These are phyloP conservation scores for Protomyctophum bolini DNA, from an alignment of 2,113 vertebrate genomes.

Conservation along the genomic window DNA sequence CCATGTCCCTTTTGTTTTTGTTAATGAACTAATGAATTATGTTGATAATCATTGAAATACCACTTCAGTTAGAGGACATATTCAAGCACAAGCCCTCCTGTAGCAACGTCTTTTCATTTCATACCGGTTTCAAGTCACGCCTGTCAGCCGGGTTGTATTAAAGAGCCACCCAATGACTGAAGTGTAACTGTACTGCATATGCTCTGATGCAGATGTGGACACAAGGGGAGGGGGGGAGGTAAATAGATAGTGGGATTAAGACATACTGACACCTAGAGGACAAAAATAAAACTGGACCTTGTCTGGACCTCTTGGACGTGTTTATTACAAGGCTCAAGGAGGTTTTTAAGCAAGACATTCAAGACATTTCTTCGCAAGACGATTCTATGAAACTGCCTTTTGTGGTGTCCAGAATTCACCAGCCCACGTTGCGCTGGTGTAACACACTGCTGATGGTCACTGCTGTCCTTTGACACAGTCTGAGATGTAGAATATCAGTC, in stretches of 20 bases:
- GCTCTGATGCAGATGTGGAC: background rate
- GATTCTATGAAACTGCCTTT: conserved; percentile 24
- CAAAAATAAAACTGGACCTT: conserved; percentile 36
- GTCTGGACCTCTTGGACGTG: background rate
- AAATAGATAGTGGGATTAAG: conserved; percentile 3
- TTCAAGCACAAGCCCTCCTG: background rate
- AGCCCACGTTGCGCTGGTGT: conserved; percentile 10
- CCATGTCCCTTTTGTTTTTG: too few species aligned
- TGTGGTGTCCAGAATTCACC: conserved; percentile 6
- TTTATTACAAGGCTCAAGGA: background rate
- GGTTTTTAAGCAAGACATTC: background rate
- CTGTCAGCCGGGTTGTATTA: conserved; percentile 12
- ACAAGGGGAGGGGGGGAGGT: background rate
- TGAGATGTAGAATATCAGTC: too few species aligned
- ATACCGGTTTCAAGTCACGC: conserved; percentile 12
- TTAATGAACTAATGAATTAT: too few species aligned
- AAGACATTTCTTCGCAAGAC: background rate
- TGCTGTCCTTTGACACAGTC: background rate
- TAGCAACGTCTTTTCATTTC: background rate
- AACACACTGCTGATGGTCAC: background rate
- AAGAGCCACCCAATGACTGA: conserved; percentile 33
- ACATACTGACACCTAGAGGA: conserved; percentile 66
- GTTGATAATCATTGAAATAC: too few species aligned
- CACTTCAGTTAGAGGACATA: background rate
- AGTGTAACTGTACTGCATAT: conserved; percentile 21